Evolutionary conservation across 2,888 invertebrate species (phyloP).

Genomic region (Tetropium fuscum): DNA sequence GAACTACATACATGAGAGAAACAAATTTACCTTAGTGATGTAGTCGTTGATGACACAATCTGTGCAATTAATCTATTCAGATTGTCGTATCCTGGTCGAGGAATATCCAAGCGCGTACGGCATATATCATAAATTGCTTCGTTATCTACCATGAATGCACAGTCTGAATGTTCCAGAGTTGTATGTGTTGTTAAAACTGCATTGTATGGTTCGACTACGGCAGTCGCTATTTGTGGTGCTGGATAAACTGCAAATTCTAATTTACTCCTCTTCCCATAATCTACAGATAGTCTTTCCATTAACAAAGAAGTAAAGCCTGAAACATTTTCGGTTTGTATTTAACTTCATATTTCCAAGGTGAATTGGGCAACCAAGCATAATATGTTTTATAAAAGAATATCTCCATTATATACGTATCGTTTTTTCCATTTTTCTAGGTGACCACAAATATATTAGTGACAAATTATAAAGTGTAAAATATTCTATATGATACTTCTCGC

Average conservation of each 20-base stretch:
- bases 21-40: slow-evolving; percentile 71
- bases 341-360: background rate
- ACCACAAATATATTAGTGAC: too few relatives aligned
- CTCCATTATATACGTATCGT: too few relatives aligned
- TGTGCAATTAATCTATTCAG: slow-evolving; percentile 86
- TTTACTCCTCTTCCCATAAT: slow-evolving; percentile 85
- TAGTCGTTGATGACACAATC: slow-evolving; percentile 66
- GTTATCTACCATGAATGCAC: slow-evolving; percentile 92
- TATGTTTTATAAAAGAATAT: too few relatives aligned
- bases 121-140: slow-evolving; percentile 89
- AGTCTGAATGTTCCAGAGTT: slow-evolving; percentile 85
- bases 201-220: slow-evolving; percentile 73
- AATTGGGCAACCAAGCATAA: background rate
- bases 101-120: slow-evolving; percentile 84
- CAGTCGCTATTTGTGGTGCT: slow-evolving; percentile 69
- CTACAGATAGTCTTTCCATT: slow-evolving; percentile 82
- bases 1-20: too few relatives aligned
- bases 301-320: slow-evolving; percentile 82
- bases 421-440: too few relatives aligned
- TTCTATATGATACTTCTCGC: too few relatives aligned
- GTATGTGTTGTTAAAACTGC: slow-evolving; percentile 77
- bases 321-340: background rate
- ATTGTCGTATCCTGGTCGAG: slow-evolving; percentile 86
- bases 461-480: too few relatives aligned
- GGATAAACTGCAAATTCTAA: slow-evolving; percentile 87